Conservation (phyloP, 1,140 invertebrate genomes). For the Antheraea pernyi region DNA sequence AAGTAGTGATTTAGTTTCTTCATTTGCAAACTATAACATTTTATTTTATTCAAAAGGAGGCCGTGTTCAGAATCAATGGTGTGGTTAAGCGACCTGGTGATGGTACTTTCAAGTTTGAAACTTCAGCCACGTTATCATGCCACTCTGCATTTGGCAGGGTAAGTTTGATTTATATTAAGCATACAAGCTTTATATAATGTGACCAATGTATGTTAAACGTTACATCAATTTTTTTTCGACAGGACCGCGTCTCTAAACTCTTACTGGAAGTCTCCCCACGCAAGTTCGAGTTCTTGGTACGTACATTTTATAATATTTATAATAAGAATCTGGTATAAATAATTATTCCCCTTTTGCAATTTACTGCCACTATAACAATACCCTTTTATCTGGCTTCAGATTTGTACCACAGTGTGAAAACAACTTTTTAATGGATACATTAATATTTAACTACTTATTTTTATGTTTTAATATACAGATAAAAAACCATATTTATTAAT, state of each 20-base stretch:
- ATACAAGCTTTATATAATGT: not conserved
- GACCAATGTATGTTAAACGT: not conserved
- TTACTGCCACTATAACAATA: no score
- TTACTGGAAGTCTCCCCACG: conserved; percentile 65
- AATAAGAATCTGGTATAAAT: no score
- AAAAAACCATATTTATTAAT: no score
- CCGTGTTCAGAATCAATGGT: conserved; percentile 43
- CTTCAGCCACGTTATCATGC: conserved; percentile 38
- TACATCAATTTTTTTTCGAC: conserved; percentile 26
- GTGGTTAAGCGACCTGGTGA: conserved; percentile 37
- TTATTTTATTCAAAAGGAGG: conserved; percentile 44
- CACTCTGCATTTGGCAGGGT: conserved; percentile 58
- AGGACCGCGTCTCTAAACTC: conserved; percentile 66
- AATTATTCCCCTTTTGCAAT: no score
- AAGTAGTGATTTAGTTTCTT: no score
- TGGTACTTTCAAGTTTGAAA: conserved; percentile 50
- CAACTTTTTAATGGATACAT: no score
- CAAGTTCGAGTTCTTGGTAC: conserved; percentile 69
- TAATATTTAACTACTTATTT: no score
- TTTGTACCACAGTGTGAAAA: no score
- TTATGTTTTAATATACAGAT: no score
- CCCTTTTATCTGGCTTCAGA: no score
- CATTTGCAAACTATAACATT: not conserved
- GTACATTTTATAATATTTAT: conserved; percentile 11
- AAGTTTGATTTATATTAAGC: conserved; percentile 28